Conservation (phyloP, 2,888 invertebrate species). For the Lacanobia oleracea region DNA sequence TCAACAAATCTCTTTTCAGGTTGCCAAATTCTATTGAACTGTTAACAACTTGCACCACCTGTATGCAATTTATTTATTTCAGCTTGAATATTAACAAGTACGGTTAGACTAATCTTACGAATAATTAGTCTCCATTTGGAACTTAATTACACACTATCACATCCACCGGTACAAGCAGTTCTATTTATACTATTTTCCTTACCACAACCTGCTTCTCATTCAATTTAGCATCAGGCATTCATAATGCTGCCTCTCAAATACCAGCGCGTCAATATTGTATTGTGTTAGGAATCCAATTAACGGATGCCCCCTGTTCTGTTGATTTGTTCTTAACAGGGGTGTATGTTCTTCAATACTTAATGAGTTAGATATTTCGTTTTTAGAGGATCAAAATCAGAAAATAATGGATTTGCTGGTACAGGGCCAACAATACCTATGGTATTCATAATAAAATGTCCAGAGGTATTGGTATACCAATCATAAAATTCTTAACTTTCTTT, state of each 20-base stretch:
- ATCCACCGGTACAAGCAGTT: background rate
- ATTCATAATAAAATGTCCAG: too few relatives aligned
- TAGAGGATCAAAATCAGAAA: background rate
- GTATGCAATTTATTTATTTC: background rate
- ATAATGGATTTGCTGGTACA: background rate
- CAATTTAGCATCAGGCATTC: constrained; percentile 43
- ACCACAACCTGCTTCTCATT: constrained; percentile 19
- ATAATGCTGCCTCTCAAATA: constrained; percentile 37
- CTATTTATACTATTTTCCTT: constrained; percentile 13
- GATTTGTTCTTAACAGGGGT: constrained; percentile 11
- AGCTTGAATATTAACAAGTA: background rate
- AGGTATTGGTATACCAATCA: background rate
- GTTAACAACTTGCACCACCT: background rate
- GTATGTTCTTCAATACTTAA: background rate
- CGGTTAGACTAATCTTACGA: background rate
- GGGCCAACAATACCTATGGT: too few relatives aligned
- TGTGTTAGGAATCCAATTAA: constrained; percentile 53
- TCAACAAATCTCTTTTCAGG: background rate
- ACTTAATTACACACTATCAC: background rate
- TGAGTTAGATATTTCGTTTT: background rate
- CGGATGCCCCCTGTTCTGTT: constrained; percentile 21
- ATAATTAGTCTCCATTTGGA: background rate
- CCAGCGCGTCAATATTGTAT: constrained; percentile 38
- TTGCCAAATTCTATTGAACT: background rate
- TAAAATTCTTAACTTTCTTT: constrained; percentile 4